Conservation (phyloP, 2,888 invertebrate species). For the Ormyrus rosae region DNA sequence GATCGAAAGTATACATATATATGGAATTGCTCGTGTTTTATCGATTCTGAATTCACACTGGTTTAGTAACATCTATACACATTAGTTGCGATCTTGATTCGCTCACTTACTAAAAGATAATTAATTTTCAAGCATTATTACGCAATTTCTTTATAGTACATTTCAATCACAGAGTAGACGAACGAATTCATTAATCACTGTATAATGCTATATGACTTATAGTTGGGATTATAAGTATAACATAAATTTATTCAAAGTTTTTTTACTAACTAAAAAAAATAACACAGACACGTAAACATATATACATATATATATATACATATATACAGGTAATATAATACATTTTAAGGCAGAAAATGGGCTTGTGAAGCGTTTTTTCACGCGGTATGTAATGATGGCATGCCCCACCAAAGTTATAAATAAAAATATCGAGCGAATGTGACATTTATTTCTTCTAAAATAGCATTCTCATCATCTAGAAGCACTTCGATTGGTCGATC, state of each 20-base stretch:
- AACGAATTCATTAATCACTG: conserved; percentile 8
- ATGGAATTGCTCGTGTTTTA: not conserved
- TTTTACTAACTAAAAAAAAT: not conserved
- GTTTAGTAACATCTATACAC: conserved; percentile 12
- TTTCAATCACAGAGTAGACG: conserved; percentile 2
- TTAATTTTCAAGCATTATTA: conserved; percentile 23
- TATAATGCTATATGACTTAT: conserved; percentile 17
- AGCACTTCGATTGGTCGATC: conserved; percentile 22
- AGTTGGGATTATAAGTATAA: not conserved
- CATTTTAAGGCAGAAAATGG: not conserved
- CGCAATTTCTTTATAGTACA: conserved; percentile 2
- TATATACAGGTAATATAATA: too few relatives aligned
- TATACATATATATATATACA: too few relatives aligned
- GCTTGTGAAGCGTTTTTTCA: conserved; percentile 26
- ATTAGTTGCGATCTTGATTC: conserved; percentile 12
- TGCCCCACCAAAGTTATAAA: not conserved
- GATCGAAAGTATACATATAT: not conserved
- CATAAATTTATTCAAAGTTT: not conserved
- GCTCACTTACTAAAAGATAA: conserved; percentile 2
- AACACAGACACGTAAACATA: too few relatives aligned
- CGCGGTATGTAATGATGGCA: conserved; percentile 37
- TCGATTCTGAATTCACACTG: conserved; percentile 18
- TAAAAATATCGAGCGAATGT: conserved; percentile 24
- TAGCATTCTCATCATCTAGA: not conserved
- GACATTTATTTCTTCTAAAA: conserved; percentile 27